phyloP scores from a whole-genome alignment of 2,113 vertebrate genomes.

The Odocoileus virginianus region DNA sequence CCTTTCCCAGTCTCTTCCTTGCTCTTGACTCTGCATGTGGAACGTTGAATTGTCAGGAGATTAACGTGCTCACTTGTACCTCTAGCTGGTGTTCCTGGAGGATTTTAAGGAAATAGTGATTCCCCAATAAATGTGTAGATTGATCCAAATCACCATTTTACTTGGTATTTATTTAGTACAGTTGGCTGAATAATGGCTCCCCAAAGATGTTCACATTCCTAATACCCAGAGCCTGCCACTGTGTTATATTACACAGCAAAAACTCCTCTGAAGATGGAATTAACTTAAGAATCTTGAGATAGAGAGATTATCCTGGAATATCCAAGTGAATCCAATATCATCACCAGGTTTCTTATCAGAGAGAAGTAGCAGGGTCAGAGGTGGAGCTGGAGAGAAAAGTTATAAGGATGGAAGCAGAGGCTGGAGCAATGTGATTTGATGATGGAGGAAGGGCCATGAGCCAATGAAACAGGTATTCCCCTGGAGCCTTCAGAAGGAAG shows the following conservation, averaged over 20 bases:
- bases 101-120: neutral
- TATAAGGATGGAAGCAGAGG: neutral
- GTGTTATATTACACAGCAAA: neutral
- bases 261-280: neutral
- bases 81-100: neutral
- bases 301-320: no score
- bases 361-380: no score
- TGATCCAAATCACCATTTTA: neutral
- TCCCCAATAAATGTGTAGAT: neutral
- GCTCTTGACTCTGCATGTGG: neutral
- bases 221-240: no score
- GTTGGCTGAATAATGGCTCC: neutral
- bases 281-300: neutral
- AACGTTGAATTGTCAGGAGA: neutral
- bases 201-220: neutral
- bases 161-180: neutral
- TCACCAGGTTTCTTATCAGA: neutral
- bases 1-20: neutral
- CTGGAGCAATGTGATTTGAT: accelerated
- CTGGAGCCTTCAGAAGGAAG: neutral
- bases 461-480: accelerated
- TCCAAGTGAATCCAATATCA: no score
- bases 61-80: neutral
- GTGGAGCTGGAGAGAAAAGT: neutral
- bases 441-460: accelerated